A percentile compares a stretch with the other conserved stretches of the same genome.
phyloP scores from a whole-genome alignment of 2,888 invertebrate genomes.

The Ophion costatus region DNA sequence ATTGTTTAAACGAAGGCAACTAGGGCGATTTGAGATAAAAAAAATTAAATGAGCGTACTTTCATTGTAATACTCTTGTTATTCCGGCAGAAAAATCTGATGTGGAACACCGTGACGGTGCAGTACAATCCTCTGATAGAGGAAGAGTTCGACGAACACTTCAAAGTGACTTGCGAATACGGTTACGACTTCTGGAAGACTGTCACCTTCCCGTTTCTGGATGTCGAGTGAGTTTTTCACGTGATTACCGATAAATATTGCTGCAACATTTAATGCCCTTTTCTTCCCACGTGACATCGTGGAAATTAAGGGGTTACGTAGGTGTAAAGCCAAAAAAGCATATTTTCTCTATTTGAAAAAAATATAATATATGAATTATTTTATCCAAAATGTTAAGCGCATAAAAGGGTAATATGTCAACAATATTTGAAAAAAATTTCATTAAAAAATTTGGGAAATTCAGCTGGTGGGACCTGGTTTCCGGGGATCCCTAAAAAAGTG shows the following conservation, averaged over 20 bases:
- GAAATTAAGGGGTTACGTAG: too few relatives aligned
- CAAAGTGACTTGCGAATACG: slow-evolving; percentile 97
- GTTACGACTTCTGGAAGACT: slow-evolving; percentile 98
- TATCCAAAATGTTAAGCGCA: too few relatives aligned
- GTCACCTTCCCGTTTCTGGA: slow-evolving; percentile 97
- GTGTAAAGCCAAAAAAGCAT: too few relatives aligned
- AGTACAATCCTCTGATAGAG: slow-evolving; percentile 96
- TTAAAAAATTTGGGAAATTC: too few relatives aligned
- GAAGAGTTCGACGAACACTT: slow-evolving; percentile 98
- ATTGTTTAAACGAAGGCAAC: too few relatives aligned
- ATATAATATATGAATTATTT: too few relatives aligned
- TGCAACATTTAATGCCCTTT: background rate
- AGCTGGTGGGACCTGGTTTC: too few relatives aligned
- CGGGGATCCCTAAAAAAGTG: too few relatives aligned
- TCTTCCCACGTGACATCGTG: slow-evolving; percentile 37
- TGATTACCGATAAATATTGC: slow-evolving; percentile 15
- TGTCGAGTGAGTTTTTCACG: slow-evolving; percentile 91
- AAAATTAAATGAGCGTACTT: background rate
- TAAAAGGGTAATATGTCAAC: too few relatives aligned
- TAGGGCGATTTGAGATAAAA: background rate
- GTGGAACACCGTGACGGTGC: slow-evolving; percentile 98
- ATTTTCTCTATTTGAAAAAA: too few relatives aligned
- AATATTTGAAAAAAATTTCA: too few relatives aligned
- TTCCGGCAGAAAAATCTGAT: slow-evolving; percentile 93
- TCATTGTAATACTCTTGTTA: background rate